Evolutionary conservation across 1,140 invertebrate genomes (phyloP).

Genomic region (Drosophila oshimai): DNA sequence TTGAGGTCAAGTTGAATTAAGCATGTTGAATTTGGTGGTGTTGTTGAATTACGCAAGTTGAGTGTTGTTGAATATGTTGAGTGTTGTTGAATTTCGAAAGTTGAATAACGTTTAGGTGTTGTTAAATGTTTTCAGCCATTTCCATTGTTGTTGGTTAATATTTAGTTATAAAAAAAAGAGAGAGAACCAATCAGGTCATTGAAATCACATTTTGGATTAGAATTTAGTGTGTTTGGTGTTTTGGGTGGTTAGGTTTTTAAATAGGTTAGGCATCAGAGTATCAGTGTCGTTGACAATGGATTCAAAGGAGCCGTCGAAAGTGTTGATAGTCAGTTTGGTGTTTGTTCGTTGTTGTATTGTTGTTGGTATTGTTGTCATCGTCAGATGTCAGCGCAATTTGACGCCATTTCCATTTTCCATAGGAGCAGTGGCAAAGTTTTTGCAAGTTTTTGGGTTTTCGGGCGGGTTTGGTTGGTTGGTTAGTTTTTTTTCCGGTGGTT

Average conservation of each 20-base stretch:
- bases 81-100: slow-evolving; percentile 4
- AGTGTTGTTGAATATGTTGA: too few species aligned
- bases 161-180: not conserved
- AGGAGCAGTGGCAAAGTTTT: slow-evolving; percentile 50
- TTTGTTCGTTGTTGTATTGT: slow-evolving; percentile 23
- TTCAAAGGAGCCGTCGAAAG: slow-evolving; percentile 1
- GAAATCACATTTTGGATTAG: not conserved
- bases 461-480: not conserved
- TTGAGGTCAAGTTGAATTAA: not conserved
- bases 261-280: slow-evolving; percentile 45
- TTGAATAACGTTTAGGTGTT: not conserved
- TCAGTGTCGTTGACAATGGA: slow-evolving; percentile 69
- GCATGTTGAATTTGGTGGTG: not conserved
- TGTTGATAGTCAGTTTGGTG: slow-evolving; percentile 24
- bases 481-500: slow-evolving; percentile 32
- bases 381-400: slow-evolving; percentile 82
- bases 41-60: not conserved
- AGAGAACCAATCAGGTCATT: not conserved
- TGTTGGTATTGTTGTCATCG: slow-evolving; percentile 41
- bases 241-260: not conserved
- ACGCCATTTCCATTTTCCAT: slow-evolving; percentile 74
- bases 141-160: slow-evolving; percentile 30
- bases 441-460: slow-evolving; percentile 55
- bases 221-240: not conserved
- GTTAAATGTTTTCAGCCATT: not conserved